Base-by-base conservation (phyloP, 1,140 invertebrate species). In the Dinoponera quadriceps region DNA sequence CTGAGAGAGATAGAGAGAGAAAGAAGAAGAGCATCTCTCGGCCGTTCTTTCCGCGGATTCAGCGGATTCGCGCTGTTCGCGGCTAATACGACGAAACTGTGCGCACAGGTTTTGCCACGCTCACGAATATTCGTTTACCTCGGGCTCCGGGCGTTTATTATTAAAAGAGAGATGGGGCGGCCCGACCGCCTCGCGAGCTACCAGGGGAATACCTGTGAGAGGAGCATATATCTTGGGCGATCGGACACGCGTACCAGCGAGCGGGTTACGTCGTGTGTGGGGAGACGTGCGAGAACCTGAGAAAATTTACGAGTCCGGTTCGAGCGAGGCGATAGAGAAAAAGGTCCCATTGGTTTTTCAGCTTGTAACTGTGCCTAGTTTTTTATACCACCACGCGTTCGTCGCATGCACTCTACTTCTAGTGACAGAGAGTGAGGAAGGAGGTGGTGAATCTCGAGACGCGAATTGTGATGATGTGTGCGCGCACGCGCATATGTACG, bases 321-420 rank as follows among this genome's bases (percentile, higher is more conserved):
- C 22, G 66, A 71, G 60, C n/a, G 51, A 81, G 66, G 69, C 44
- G 44, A 74, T 68, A 74, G 69, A 82, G n/a, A n/a, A n/a, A n/a
- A n/a, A 66, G 78, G 73, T 68, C 62, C 57, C 54, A 86, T 77
- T 85, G 73, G 60, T 85, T 88, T 85, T 88, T 88, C 29, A 74
- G 63, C 63, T 86, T 80, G 60, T 80, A 88, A 44, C 74, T 74
- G 87, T 90, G 87, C 89, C 87, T 90, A 90, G 88, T 90, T 89
- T 90, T n/a, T 90, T 90, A 87, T 90, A 90, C 87, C 75, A 33
- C n/a, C n/a, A n/a, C n/a, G n/a, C 14, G 25, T 84, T 71, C 14
- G 65, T 84, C 75, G 20, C 54, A 57, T 80, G 54, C 75, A 33
- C 74, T n/a, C n/a, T 27, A 82, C 25, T 48, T 84, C 81, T 80